Conservation (phyloP, 2,113 vertebrate genomes). For the Halcyon senegalensis region DNA sequence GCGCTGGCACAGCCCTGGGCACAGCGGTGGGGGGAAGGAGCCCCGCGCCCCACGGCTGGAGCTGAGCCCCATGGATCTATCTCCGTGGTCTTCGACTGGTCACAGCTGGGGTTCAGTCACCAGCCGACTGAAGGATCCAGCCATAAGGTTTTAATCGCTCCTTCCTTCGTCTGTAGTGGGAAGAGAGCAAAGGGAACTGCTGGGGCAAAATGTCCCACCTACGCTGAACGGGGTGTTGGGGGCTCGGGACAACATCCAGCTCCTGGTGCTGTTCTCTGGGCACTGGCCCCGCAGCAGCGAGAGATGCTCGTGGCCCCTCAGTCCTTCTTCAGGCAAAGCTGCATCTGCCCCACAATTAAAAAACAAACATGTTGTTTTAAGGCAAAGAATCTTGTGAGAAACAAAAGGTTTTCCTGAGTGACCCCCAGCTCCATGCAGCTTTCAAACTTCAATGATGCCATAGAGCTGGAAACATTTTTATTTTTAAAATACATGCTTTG, state of each 20-base stretch:
- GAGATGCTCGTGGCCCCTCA: not conserved
- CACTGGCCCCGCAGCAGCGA: not conserved
- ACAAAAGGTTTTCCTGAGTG: conserved; percentile 18
- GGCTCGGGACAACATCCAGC: not conserved
- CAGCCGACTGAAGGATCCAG: not conserved
- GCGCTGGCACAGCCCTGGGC: not conserved
- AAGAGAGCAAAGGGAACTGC: not conserved
- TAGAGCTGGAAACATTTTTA: conserved; percentile 26
- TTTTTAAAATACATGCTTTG: conserved; percentile 30
- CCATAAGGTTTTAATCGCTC: not conserved
- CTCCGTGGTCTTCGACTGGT: rapidly evolving
- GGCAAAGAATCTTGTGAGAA: conserved; percentile 8
- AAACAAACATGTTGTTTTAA: not conserved
- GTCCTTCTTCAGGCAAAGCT: not conserved
- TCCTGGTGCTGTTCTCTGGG: not conserved
- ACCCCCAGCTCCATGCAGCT: not conserved
- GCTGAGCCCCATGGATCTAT: not conserved
- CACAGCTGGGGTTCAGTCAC: rapidly evolving
- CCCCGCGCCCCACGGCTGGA: rapidly evolving
- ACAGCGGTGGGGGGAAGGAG: not conserved
- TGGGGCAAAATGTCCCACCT: not conserved
- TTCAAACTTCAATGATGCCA: not conserved
- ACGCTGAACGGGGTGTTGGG: rapidly evolving
- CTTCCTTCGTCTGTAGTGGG: not conserved
- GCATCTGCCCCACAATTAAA: not conserved